Evolutionary conservation across 2,113 vertebrate genomes (phyloP).

Genomic region (Centropus unirufus): DNA sequence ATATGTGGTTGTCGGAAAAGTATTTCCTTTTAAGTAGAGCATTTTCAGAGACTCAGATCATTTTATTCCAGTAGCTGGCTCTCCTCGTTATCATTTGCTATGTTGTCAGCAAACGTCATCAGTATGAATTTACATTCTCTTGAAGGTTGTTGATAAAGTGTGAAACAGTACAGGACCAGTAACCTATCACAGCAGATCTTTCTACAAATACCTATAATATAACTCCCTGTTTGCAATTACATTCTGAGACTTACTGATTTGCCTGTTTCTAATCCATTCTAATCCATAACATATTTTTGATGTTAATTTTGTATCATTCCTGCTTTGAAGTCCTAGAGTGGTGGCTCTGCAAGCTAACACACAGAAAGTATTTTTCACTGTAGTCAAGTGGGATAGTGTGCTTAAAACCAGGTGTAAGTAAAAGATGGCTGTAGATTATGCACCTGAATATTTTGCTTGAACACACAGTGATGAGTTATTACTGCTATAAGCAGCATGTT

Average conservation of each 20-base stretch:
- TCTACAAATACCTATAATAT: conserved; percentile 21
- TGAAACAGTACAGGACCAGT: background rate
- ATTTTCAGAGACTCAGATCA: background rate
- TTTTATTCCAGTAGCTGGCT: background rate
- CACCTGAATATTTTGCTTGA: background rate
- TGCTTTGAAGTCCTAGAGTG: conserved; percentile 58
- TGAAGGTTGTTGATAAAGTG: background rate
- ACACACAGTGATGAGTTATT: background rate
- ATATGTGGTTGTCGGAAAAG: background rate
- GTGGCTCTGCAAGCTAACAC: conserved; percentile 37
- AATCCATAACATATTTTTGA: conserved; percentile 70
- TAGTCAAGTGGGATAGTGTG: conserved; percentile 35
- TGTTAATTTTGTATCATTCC: conserved; percentile 71
- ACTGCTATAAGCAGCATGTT: background rate
- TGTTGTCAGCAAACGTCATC: conserved; percentile 45
- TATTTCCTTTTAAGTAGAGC: background rate
- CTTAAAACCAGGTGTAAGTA: conserved; percentile 37
- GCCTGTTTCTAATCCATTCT: conserved; percentile 69
- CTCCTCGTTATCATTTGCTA: background rate
- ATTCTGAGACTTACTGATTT: conserved; percentile 59
- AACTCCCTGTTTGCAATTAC: conserved; percentile 62
- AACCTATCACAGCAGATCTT: background rate
- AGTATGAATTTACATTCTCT: background rate
- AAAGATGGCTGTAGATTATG: background rate
- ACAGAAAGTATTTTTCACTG: conserved; percentile 41